Conservation (phyloP, 92 coral and sea anemone genomes). For the Chrysogorgia sp. region DNA sequence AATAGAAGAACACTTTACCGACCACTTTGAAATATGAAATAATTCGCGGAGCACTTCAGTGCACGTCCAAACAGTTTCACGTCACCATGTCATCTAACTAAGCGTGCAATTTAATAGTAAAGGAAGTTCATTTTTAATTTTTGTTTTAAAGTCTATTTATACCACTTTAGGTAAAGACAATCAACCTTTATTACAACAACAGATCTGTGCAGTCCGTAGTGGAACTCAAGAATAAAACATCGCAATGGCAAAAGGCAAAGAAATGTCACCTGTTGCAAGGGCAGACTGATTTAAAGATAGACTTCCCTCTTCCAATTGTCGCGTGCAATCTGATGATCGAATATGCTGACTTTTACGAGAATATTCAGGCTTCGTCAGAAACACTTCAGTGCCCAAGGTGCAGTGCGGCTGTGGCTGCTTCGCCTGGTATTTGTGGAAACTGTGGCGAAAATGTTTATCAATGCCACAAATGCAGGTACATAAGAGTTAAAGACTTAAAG, state of each 20-base stretch:
- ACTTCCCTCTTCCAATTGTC: constrained; percentile 94
- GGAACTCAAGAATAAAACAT: constrained; percentile 94
- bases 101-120: too few relatives aligned
- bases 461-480: constrained; percentile 98
- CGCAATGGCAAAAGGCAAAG: constrained; percentile 97
- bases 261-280: constrained; percentile 97
- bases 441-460: constrained; percentile 99
- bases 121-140: background rate
- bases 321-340: constrained; percentile 99
- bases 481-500: too few relatives aligned
- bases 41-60: too few relatives aligned
- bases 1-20: too few relatives aligned
- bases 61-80: too few relatives aligned
- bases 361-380: constrained; percentile 97
- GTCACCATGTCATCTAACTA: too few relatives aligned
- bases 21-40: too few relatives aligned
- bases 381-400: constrained; percentile 98
- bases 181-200: constrained; percentile 95
- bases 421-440: constrained; percentile 98
- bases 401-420: constrained; percentile 95
- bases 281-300: constrained; percentile 97
- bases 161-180: constrained; percentile 79
- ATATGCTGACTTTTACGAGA: constrained; percentile 96
- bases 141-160: background rate
- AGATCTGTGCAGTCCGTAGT: constrained; percentile 97